A percentile compares a stretch with the other conserved stretches of the same genome.
Conservation (phyloP, 1,140 invertebrate species). For the Asbolus verrucosus region DNA sequence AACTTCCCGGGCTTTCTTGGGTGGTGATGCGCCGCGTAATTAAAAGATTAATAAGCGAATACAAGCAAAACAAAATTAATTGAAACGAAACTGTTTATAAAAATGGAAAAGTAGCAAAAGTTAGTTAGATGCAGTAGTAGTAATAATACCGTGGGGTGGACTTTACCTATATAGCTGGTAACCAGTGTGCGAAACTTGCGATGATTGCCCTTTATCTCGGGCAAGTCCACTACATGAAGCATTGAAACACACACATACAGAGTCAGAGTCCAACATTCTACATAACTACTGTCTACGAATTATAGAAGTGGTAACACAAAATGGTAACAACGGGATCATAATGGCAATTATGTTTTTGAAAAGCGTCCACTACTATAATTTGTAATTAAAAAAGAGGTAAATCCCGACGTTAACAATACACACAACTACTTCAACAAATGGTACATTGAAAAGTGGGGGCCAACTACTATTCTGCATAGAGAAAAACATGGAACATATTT, state of each 20-base stretch:
- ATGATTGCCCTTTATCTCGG: constrained; percentile 96
- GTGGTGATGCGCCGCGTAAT: background rate
- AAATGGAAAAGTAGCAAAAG: constrained; percentile 9
- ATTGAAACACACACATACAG: constrained; percentile 64
- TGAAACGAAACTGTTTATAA: background rate
- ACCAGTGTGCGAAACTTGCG: constrained; percentile 98
- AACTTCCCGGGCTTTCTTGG: constrained; percentile 13
- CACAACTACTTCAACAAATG: constrained; percentile 43
- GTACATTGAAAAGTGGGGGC: constrained; percentile 28
- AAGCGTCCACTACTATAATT: constrained; percentile 36
- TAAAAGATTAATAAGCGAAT: constrained; percentile 26
- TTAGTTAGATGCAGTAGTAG: constrained; percentile 28
- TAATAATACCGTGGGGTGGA: constrained; percentile 50
- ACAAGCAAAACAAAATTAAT: constrained; percentile 14
- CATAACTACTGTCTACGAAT: constrained; percentile 37
- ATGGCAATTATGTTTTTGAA: too few species aligned
- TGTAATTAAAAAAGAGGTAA: constrained; percentile 25
- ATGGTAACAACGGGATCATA: too few species aligned
- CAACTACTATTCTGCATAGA: constrained; percentile 35
- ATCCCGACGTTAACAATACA: constrained; percentile 23
- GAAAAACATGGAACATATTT: constrained; percentile 33
- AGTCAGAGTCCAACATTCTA: constrained; percentile 58
- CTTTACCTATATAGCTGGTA: constrained; percentile 96
- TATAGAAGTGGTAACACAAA: constrained; percentile 23
- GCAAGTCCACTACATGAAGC: constrained; percentile 87